A percentile compares a stretch with the other conserved stretches of the same genome.
phyloP scores from a whole-genome alignment of 2,888 invertebrate species.

The Sinelater perroti region DNA sequence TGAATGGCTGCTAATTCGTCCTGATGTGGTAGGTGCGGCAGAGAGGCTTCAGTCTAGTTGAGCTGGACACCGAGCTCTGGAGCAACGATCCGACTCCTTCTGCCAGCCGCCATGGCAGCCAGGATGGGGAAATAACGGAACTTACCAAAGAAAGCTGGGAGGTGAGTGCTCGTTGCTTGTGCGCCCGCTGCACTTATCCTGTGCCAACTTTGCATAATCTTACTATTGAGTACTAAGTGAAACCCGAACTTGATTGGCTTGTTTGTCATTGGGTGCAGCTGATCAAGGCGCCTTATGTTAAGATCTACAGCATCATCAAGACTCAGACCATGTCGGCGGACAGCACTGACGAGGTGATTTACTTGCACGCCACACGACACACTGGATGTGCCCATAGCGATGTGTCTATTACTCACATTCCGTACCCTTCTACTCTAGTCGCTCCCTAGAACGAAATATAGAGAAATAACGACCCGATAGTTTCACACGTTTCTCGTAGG shows the following conservation, averaged over 20 bases:
- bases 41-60: constrained; percentile 85
- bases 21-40: constrained; percentile 62
- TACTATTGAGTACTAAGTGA: no score
- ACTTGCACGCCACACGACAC: constrained; percentile 40
- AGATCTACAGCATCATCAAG: constrained; percentile 96
- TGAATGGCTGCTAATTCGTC: constrained; percentile 1
- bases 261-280: constrained; percentile 68
- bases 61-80: constrained; percentile 89
- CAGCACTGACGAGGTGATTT: constrained; percentile 61
- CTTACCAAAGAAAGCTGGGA: constrained; percentile 92
- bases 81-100: constrained; percentile 69
- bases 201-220: no score
- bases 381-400: constrained; percentile 36
- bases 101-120: constrained; percentile 68
- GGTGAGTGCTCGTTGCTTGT: constrained; percentile 83
- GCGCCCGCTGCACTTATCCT: no score
- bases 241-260: constrained; percentile 26
- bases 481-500: constrained; percentile 1
- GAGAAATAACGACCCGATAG: neutral
- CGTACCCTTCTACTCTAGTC: constrained; percentile 32
- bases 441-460: constrained; percentile 24
- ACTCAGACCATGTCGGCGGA: constrained; percentile 84
- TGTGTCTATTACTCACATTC: constrained; percentile 25
- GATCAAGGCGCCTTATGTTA: constrained; percentile 96
- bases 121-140: constrained; percentile 78